Base-by-base conservation (phyloP, 1,140 invertebrate species). In the Drosophila sp. region DNA sequence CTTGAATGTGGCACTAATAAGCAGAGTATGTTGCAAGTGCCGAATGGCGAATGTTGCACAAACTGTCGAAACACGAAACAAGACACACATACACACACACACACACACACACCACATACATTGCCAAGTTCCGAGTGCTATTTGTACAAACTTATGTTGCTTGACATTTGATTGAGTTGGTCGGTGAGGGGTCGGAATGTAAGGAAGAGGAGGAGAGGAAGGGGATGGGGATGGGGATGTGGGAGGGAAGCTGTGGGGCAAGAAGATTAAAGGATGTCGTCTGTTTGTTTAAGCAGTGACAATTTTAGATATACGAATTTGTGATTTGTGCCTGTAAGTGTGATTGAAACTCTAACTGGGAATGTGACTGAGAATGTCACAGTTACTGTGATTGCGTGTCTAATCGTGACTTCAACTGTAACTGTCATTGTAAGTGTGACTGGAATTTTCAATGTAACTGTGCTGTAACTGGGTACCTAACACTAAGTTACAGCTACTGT, bases 1-100 rank as follows among this genome's bases (percentile, higher is more conserved):
- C 75, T 71, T 78, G 75, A 75, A 78, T 78, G 75, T 70, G 59
- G 41, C 72, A 74, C 75, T 78, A 78, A 78, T 72, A 72, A 78
- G 75, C 75, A 50, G 64, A 72, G 70, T 38, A 38, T 71, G 67
- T 56, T 57, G 63, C 46, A 18, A 72, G 61, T 72, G 70, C 58
- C 58, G 58, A 74, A 34, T 61, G 14, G 11, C 9, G 45, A 21
- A 27, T 48, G 67, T 56, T 36, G 48, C 62, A 59, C 62, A 45
- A 65, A 13, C 32, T 41, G 48, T 27, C 46, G 29, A 59, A 53
- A 13, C 21, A 25, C 14, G 54, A 13, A n/a, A 43, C 16, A 45
- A n/a, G 25, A 53, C 40, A 51, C 34, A 58, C 45, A 21, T 14
- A 50, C 48, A 43, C 29, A 58, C 38, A 53, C 11, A 2, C 36